Base-by-base conservation (phyloP, 2,113 vertebrate genomes). In the Balaeniceps rex region DNA sequence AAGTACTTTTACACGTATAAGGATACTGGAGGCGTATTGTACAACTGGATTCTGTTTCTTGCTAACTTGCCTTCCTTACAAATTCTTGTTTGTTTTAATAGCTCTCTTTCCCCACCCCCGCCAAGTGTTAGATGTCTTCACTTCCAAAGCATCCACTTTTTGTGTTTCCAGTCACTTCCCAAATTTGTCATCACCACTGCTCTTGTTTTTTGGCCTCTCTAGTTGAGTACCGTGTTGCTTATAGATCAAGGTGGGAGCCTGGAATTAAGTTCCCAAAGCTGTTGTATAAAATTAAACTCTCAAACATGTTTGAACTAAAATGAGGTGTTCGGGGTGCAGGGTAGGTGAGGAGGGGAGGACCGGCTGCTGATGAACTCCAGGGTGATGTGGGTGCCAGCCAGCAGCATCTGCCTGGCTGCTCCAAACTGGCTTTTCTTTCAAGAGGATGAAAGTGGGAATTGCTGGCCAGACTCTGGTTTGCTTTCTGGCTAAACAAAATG, bases 1-100 rank as follows among this genome's bases (percentile, higher is more conserved):
- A 14, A 0, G 0, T 72, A 40, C 31, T 82, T 83, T n/a, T 66
- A 33, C 1, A 0, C 9, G 2, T 51, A 4, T 80, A 47, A 76
- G 23, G 49, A 26, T 42, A 25, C 19, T 36, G 10, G 36, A 74
- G 21, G 4, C 4, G 1, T 14, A 0, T 47, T 72, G 31, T 47
- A 44, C 19, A 31, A 36, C 12, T 52, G 71, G 15, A 33, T 46
- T 76, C 79, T 77, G 16, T 55, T 63, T 87, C 51, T 66, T 70
- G 22, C 13, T 66, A 42, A 46, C 34, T 47, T 58, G 33, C 6
- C 28, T 89, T 74, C 55, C 24, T 58, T 74, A 33, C 9, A 84
- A 78, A 66, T 63, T 84, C 14, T 47, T 66, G 2, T 13, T 7
- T 70, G 23, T 68, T 70, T 70, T 54, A 63, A 14, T 49, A 33